Base-by-base conservation (phyloP, 2,888 invertebrate genomes). In the Gonocerus acuteangulatus region DNA sequence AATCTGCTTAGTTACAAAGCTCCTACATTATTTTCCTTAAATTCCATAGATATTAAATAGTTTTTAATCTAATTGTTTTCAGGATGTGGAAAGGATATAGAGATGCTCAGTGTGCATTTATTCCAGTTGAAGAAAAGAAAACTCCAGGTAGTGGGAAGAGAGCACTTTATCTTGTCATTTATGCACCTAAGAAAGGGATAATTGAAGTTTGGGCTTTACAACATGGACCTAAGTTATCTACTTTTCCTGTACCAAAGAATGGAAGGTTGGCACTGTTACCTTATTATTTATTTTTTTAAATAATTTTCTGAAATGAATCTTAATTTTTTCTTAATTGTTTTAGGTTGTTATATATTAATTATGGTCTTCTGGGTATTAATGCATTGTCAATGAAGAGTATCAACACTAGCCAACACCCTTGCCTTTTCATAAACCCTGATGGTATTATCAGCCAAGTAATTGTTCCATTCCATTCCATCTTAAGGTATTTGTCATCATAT, bases 101-200 rank as follows among this genome's bases (percentile, higher is more conserved):
- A 54, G 93, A 96, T 72, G 95, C 96, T 0, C 90, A 96, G 72
- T 91, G 94, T 73, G 92, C 90, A 1, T 97, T 95, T 82, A 78
- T 96, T 44, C 88, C 91, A 75, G 87, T 90, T 1, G 78, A 80
- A 32, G 89, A 90, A 71, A 82, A 82, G 64, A 62, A 75, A 73
- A 62, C 73, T 39, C 61, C 47, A 15, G 64, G 62, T 2, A 63
- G 42, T 36, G 65, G 66, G 23, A 64, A 69, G 21, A 63, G 48
- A 57, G 68, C 67, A 7, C 77, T 90, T 51, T 97, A 96, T 74
- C 78, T 97, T 59, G 85, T 91, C 1, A 92, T 99, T 66, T 96
- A 95, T 74, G 91, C 93, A 4, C 91, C 95, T 0, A 87, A 89
- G 68, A 84, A 94, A 72, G 95, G 95, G 13, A 82, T 93, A 4